Base-by-base conservation (phyloP, 2,797 vertebrate species). In the Bufotes viridis region DNA sequence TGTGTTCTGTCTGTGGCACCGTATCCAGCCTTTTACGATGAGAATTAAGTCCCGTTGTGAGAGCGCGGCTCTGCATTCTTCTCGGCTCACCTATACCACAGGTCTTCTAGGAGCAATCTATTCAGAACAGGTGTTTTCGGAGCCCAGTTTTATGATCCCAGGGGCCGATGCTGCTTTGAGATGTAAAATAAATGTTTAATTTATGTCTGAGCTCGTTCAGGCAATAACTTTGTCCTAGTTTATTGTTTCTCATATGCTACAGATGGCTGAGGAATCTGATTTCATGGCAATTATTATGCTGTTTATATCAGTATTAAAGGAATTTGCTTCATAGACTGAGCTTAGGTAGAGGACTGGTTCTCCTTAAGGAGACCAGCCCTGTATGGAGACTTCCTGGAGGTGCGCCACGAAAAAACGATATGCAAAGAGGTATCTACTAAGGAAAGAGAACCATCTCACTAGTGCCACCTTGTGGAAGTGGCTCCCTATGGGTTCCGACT, bases 51-150 rank as follows among this genome's bases (percentile, higher is more conserved):
- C 72, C 69, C 12, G 58, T 78, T 55, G 67, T 72, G 24, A 53
- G 60, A 82, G 65, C 53, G 58, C 26, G 20, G 79, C 10, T 82
- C 88, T 89, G 84, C 61, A 87, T 89, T 87, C 86, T 89, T 83
- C 84, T 70, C 51, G 1, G 80, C 84, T 83, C 88, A 86, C 88
- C 79, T 89, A 86, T 58, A 78, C 58, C 85, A 76, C 78, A 49
- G 60, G 78, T 34, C 70, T 57, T 86, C 34, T 82, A 70, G 69
- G 76, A 82, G 51, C 15, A 78, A 69, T 82, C 61, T 67, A 34
- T 49, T 12, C 72, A 55, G 51, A 86, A 67, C 88, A 87, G 88
- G 88, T 89, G 88, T 82, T 76, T 69, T 82, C 22, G 51, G 1
- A 15, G 61, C 49, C 65, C 22, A n/a, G 42, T 82, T 89, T 89